Percentiles rank a stretch among this genome's conserved stretches.
Conservation (phyloP, 2,113 vertebrate species). For the Rousettus leschenaultii region DNA sequence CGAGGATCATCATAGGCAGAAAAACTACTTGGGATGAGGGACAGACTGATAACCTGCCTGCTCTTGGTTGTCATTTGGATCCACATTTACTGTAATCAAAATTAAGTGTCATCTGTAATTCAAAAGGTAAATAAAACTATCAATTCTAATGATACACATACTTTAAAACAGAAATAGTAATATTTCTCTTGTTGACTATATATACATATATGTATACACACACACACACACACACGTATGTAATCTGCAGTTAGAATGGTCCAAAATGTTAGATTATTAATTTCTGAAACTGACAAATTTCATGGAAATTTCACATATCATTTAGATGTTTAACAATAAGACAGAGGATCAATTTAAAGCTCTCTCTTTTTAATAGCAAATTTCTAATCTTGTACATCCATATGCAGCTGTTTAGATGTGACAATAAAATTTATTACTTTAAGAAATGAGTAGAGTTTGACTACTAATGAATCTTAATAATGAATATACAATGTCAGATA, state of each 20-base stretch:
- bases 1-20: not conserved
- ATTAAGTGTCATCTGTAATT: not conserved
- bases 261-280: not conserved
- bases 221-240: not conserved
- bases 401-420: not conserved
- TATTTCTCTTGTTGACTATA: not conserved
- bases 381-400: not conserved
- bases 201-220: not conserved
- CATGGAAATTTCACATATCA: not conserved
- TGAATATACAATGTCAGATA: not conserved
- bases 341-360: not conserved
- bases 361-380: not conserved
- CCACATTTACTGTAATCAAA: not conserved
- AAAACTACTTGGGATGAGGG: not conserved
- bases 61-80: not conserved
- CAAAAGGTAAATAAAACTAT: not conserved
- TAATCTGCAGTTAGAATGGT: not conserved
- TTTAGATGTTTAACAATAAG: not conserved
- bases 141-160: not conserved
- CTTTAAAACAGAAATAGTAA: not conserved
- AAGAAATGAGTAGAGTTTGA: not conserved
- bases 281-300: conserved; percentile 27
- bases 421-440: not conserved
- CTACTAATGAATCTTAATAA: not conserved
- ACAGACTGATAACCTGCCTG: not conserved